Evolutionary conservation across 2,888 invertebrate genomes (phyloP).

Genomic region (Oligia strigilis): DNA sequence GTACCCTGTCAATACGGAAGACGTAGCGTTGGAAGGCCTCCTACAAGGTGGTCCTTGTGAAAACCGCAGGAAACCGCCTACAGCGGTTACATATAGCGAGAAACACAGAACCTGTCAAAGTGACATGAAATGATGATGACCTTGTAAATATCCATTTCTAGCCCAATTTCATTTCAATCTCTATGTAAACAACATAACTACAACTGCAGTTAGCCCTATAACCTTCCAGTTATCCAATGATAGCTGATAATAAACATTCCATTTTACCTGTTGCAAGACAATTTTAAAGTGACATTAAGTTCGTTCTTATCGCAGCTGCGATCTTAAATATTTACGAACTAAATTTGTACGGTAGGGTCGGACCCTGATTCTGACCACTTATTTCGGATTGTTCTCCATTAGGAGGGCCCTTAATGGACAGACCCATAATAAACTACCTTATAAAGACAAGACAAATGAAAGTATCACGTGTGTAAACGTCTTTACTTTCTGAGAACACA

Average conservation of each 20-base stretch:
- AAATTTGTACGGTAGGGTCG: constrained; percentile 50
- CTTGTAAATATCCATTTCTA: not conserved
- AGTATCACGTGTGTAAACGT: constrained; percentile 42
- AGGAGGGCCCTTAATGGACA: constrained; percentile 47
- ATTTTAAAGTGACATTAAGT: constrained; percentile 37
- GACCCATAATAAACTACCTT: constrained; percentile 36
- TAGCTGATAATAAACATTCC: constrained; percentile 1
- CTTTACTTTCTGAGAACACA: constrained; percentile 33
- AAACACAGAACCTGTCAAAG: not conserved
- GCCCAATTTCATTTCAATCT: not conserved
- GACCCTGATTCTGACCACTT: constrained; percentile 72
- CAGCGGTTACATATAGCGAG: not conserved
- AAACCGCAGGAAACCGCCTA: not conserved
- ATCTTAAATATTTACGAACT: constrained; percentile 62
- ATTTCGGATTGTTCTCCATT: constrained; percentile 66
- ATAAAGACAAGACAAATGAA: constrained; percentile 52
- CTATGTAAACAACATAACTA: not conserved
- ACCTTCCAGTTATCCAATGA: not conserved
- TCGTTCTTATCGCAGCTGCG: constrained; percentile 37
- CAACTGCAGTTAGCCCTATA: not conserved
- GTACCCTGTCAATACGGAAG: no score
- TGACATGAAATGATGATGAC: not conserved
- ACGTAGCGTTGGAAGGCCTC: no score
- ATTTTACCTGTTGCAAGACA: constrained; percentile 34
- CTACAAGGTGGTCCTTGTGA: not conserved